These are phyloP conservation scores for Spilarctia lutea DNA, from an alignment of 2,888 invertebrate species.

Conservation along the genomic window DNA sequence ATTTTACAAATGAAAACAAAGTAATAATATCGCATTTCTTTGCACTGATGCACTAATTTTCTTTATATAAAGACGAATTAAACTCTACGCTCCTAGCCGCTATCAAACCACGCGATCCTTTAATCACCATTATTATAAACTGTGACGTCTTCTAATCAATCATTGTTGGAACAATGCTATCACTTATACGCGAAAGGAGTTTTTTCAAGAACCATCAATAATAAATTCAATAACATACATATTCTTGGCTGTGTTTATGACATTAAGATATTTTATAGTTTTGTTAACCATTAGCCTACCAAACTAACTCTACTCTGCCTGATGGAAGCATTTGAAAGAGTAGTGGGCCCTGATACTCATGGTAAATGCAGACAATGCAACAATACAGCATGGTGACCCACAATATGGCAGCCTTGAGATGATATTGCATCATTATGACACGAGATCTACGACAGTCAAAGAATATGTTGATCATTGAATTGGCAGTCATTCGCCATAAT, in stretches of 20 bases:
- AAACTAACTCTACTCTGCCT: too few relatives aligned
- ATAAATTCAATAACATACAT: neutral
- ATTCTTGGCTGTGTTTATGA: neutral
- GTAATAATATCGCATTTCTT: conserved; percentile 32
- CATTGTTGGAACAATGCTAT: conserved; percentile 10
- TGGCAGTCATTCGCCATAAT: neutral
- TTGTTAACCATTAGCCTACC: too few relatives aligned
- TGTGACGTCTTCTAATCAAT: conserved; percentile 42
- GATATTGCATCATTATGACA: neutral
- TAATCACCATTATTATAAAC: conserved; percentile 33
- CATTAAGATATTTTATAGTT: neutral
- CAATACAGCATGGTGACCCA: too few relatives aligned
- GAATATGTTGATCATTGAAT: conserved; percentile 2
- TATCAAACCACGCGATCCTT: conserved; percentile 58
- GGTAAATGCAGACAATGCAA: too few relatives aligned
- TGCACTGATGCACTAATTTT: conserved; percentile 45
- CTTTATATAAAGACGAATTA: conserved; percentile 52
- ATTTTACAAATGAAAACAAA: conserved; percentile 27
- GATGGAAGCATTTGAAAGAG: too few relatives aligned
- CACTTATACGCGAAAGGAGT: neutral
- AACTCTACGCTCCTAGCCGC: conserved; percentile 60
- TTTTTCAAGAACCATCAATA: neutral
- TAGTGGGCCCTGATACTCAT: too few relatives aligned
- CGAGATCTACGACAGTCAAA: neutral
- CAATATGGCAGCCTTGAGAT: too few relatives aligned